A percentile compares a stretch with the other conserved stretches of the same genome.
These are phyloP conservation scores for Bucorvus abyssinicus DNA, from an alignment of 2,797 vertebrate species.

Conservation along the genomic window DNA sequence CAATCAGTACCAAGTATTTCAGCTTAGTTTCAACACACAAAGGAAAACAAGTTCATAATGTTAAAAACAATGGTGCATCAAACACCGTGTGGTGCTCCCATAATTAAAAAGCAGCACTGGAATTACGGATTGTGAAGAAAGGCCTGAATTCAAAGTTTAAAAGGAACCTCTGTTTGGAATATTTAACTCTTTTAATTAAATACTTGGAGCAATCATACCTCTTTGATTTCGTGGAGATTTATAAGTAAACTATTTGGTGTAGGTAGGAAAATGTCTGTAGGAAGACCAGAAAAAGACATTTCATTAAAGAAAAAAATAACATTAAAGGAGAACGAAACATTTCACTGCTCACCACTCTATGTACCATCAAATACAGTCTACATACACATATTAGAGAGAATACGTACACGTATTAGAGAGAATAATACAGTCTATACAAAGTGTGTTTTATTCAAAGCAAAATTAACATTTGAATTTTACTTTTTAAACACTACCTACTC, in stretches of 20 bases:
- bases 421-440: background rate
- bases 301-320: background rate
- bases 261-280: slow-evolving; percentile 92
- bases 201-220: slow-evolving; percentile 78
- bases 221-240: slow-evolving; percentile 93
- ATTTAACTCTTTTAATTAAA: background rate
- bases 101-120: background rate
- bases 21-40: background rate
- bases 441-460: background rate
- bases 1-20: background rate
- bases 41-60: background rate
- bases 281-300: background rate
- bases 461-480: background rate
- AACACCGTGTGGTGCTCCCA: background rate
- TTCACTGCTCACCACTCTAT: background rate
- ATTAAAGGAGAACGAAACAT: background rate
- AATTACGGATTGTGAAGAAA: background rate
- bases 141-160: background rate
- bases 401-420: background rate
- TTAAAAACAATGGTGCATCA: background rate
- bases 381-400: too few relatives aligned
- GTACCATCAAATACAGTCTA: background rate
- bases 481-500: background rate
- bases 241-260: slow-evolving; percentile 95
- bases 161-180: background rate